phyloP scores from a whole-genome alignment of 1,140 invertebrate genomes.

The Cepaea nemoralis region DNA sequence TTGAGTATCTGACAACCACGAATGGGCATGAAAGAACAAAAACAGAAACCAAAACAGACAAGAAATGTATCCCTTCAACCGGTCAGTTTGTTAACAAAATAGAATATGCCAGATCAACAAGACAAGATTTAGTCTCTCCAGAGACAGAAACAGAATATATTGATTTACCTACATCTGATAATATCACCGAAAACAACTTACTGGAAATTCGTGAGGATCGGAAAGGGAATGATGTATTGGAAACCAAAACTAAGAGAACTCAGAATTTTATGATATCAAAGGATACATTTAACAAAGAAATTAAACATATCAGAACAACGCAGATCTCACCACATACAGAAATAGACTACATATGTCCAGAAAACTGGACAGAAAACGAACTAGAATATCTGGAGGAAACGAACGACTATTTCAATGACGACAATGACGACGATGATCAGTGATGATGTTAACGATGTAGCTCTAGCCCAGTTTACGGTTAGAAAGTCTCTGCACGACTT shows the following conservation, averaged over 20 bases:
- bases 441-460: not conserved
- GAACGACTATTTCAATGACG: not conserved
- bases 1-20: too few relatives aligned
- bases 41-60: not conserved
- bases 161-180: not conserved
- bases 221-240: too few relatives aligned
- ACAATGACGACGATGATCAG: not conserved
- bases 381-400: not conserved
- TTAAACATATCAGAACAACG: too few relatives aligned
- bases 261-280: too few relatives aligned
- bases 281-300: too few relatives aligned
- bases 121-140: not conserved
- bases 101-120: not conserved
- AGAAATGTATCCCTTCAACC: not conserved
- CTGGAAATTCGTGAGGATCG: too few relatives aligned
- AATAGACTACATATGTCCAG: too few relatives aligned
- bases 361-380: too few relatives aligned
- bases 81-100: not conserved
- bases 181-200: too few relatives aligned
- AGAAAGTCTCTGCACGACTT: not conserved
- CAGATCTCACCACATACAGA: too few relatives aligned
- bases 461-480: not conserved
- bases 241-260: too few relatives aligned
- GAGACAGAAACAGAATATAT: slow-evolving; percentile 9
- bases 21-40: too few relatives aligned